Percentiles rank a stretch among this genome's conserved stretches.
Evolutionary conservation across 2,797 vertebrate genomes (phyloP).

Genomic region (Phrynocephalus vlangalii): DNA sequence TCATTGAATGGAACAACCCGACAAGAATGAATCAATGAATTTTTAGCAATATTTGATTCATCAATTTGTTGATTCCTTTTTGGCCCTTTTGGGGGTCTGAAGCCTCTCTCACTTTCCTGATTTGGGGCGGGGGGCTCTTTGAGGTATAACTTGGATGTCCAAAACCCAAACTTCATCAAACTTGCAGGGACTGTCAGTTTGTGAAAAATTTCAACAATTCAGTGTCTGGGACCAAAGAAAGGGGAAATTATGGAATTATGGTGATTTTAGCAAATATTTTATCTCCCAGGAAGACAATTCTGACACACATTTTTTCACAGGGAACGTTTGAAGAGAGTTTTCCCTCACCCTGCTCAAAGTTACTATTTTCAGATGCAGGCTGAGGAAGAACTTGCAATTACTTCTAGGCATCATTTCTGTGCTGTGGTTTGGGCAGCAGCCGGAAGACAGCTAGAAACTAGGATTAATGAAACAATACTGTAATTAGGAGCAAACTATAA

Average conservation of each 20-base stretch:
- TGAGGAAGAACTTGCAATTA: constrained; percentile 14
- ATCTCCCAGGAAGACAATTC: neutral
- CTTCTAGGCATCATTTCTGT: neutral
- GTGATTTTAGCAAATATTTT: neutral
- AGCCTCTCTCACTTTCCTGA: too few relatives aligned
- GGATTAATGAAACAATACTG: neutral
- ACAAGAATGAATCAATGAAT: too few relatives aligned
- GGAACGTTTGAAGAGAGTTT: constrained; percentile 9
- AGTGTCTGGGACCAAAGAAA: too few relatives aligned
- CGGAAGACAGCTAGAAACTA: neutral
- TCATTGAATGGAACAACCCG: too few relatives aligned
- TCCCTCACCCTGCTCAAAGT: neutral
- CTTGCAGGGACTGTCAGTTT: too few relatives aligned
- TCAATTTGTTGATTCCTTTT: too few relatives aligned
- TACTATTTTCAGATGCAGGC: neutral
- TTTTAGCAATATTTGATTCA: too few relatives aligned
- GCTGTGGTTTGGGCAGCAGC: neutral
- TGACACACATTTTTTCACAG: neutral
- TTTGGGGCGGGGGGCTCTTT: too few relatives aligned
- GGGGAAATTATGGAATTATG: neutral
- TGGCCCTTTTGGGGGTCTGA: too few relatives aligned
- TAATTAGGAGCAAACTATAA: neutral
- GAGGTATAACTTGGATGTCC: too few relatives aligned
- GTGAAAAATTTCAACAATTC: too few relatives aligned
- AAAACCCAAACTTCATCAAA: too few relatives aligned